These are phyloP conservation scores for Gymnobelideus leadbeateri DNA, from an alignment of 2,113 vertebrate species.

Conservation along the genomic window DNA sequence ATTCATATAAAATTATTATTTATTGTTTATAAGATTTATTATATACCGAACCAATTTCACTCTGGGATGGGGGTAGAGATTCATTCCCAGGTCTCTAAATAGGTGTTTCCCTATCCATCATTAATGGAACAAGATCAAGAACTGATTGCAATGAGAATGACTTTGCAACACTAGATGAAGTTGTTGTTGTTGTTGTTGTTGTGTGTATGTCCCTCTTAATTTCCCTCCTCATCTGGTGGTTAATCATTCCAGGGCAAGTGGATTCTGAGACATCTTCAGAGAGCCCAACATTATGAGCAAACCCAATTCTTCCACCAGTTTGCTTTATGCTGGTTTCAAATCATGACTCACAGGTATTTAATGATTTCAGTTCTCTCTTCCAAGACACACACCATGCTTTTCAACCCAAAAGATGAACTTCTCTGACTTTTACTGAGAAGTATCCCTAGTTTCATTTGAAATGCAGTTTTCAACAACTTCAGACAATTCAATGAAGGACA, in stretches of 20 bases:
- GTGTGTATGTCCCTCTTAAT: background rate
- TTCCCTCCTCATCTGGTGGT: background rate
- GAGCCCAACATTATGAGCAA: background rate
- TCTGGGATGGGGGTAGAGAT: background rate
- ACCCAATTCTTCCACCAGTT: background rate
- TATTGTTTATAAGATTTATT: background rate
- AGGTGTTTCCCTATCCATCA: background rate
- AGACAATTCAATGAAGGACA: background rate
- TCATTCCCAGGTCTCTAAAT: background rate
- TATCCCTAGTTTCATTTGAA: conserved; percentile 38
- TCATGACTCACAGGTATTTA: background rate
- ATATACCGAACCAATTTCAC: background rate
- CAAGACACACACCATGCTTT: conserved; percentile 34
- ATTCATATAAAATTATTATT: no score
- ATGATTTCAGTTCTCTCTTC: background rate
- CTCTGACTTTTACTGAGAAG: conserved; percentile 18
- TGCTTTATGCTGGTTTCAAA: background rate
- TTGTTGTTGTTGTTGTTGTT: no score
- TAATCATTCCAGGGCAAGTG: background rate
- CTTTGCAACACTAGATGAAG: background rate
- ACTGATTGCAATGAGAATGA: background rate
- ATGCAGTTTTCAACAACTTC: background rate
- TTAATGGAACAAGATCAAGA: background rate
- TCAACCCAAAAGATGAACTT: background rate
- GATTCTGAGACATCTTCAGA: background rate